phyloP scores from a whole-genome alignment of 2,888 invertebrate species.

The Parochlus steinenii region DNA sequence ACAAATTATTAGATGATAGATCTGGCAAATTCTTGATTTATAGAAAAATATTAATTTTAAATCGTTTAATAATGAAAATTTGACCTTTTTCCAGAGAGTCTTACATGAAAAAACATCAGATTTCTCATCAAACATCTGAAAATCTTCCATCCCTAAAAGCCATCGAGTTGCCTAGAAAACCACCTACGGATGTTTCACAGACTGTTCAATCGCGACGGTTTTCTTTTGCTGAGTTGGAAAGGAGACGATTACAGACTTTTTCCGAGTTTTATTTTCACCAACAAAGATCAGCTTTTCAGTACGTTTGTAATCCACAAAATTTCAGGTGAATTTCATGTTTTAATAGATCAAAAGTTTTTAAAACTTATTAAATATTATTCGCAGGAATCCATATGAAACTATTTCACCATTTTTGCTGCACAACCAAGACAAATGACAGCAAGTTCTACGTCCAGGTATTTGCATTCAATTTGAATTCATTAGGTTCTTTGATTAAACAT shows the following conservation, averaged over 20 bases:
- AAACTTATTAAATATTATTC: not conserved
- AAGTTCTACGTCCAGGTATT: not conserved
- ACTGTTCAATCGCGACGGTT: conserved; percentile 9
- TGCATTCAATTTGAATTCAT: conserved; percentile 3
- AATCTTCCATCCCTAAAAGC: not conserved
- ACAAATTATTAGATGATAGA: not conserved
- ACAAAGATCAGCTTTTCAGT: conserved; percentile 29
- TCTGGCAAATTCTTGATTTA: not conserved
- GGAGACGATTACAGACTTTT: conserved; percentile 26
- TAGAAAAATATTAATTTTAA: conserved; percentile 3
- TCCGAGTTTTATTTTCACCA: conserved; percentile 26
- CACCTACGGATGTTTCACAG: conserved; percentile 4
- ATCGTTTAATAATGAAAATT: not conserved
- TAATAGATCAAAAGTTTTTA: not conserved
- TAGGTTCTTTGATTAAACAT: not conserved
- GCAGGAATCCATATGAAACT: conserved; percentile 4
- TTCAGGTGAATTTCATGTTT: conserved; percentile 11
- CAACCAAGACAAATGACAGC: conserved; percentile 2
- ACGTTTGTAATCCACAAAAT: conserved; percentile 25
- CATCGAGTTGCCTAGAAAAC: conserved; percentile 1
- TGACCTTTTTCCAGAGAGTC: conserved; percentile 22
- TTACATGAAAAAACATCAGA: conserved; percentile 38
- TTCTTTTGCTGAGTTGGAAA: conserved; percentile 23
- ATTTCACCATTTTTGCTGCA: not conserved
- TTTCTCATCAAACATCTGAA: conserved; percentile 30